Evolutionary conservation across 53 echinoderm and acorn worm species (phyloP), one percentile per base, ranked within the genome.

Genomic region (Holothuria scabra): DNA sequence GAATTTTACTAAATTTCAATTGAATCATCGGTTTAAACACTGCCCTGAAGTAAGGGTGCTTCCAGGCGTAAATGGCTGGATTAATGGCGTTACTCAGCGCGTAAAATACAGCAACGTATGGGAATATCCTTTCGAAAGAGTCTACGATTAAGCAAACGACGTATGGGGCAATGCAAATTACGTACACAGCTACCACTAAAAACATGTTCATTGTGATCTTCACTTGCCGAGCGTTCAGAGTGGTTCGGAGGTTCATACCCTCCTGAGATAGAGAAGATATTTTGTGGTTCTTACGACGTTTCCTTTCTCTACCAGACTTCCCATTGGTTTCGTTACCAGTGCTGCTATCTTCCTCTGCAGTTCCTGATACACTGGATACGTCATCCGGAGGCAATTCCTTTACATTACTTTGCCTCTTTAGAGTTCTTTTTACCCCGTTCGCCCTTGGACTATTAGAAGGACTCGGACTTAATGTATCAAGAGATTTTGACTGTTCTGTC

Each of bases 21-120:
- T 33, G 69, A 25, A 60, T 59, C 70, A 84, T 84, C 38, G 84
- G 84, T 12, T 71, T 71, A 71, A 84, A 84, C n/a, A 84, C 84
- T 25, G 30, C 37, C 38, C 48, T 70, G 33, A 84, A 84, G 25
- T 84, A 71, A n/a, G 84, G 84, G 35, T 84, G 84, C 29, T 71
- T 84, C 65, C 69, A 70, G 12, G 84, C 63, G 37, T 84, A 84
- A 14, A 84, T 30, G 20, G 71, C 71, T 57, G 84, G 84, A 22
- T 84, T 84, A 31, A 84, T 71, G 48, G 70, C 69, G 18, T 56
- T 60, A 56, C 58, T 70, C 32, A 84, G 38, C 5, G 71, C 84
- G 23, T 70, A 69, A 16, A 71, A 71, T 14, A 84, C 58, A 21
- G 84, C 84, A 49, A 69, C 57, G 28, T 70, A 84, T n/a, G 71